Evolutionary conservation across 2,113 vertebrate species (phyloP).

Genomic region (Corydoras sp.): DNA sequence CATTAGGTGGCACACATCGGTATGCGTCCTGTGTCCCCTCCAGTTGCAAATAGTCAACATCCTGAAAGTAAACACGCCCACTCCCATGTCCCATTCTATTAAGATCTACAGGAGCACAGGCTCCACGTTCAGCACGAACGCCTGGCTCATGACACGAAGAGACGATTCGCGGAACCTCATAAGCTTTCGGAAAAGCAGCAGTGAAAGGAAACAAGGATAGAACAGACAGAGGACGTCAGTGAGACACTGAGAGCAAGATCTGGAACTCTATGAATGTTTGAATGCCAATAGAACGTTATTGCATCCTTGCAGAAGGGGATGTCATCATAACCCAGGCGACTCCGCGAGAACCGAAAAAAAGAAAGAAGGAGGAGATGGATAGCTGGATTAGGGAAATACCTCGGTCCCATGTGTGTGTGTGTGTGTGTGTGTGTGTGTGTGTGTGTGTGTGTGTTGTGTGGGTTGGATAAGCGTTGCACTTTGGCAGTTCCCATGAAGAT

Average conservation of each 20-base stretch:
- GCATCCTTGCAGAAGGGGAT: conserved; percentile 5
- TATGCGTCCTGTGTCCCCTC: neutral
- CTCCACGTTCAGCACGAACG: too few species aligned
- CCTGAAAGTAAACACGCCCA: too few species aligned
- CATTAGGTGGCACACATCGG: too few species aligned
- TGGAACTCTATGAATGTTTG: neutral
- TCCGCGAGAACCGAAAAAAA: neutral
- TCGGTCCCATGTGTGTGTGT: conserved; percentile 23
- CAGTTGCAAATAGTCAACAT: too few species aligned
- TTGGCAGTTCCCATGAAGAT: conserved; percentile 1
- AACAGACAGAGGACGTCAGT: too few species aligned
- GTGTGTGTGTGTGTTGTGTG: neutral
- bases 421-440: conserved; percentile 12
- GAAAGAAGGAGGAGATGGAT: conserved; percentile 32
- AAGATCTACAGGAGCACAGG: too few species aligned
- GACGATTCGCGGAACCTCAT: too few species aligned
- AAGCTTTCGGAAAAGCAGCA: too few species aligned
- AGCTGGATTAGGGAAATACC: conserved; percentile 32
- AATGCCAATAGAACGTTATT: neutral
- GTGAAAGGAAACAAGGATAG: too few species aligned
- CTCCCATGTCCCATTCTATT: too few species aligned
- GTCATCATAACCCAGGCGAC: conserved; percentile 11
- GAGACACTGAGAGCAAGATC: neutral
- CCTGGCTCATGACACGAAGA: too few species aligned
- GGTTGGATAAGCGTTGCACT: conserved; percentile 17